Evolutionary conservation across 2,888 invertebrate genomes (phyloP).

Genomic region (Cactoblastis cactorum): DNA sequence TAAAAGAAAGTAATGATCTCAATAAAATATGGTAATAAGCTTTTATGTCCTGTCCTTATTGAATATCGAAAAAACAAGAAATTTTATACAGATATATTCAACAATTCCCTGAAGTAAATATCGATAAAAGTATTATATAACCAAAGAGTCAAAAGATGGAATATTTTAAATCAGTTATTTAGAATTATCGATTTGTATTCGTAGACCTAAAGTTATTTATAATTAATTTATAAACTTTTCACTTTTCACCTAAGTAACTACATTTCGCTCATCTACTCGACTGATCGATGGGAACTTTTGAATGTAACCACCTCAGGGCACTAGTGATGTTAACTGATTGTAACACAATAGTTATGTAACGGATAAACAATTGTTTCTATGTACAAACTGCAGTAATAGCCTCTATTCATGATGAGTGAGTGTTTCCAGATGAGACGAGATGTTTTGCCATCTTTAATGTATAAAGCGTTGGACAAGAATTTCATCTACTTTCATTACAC

Average conservation of each 20-base stretch:
- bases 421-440: neutral
- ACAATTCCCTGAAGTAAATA: too few relatives aligned
- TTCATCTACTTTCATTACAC: neutral
- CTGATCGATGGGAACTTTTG: conserved; percentile 10
- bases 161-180: too few relatives aligned
- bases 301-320: neutral
- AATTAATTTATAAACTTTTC: too few relatives aligned
- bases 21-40: too few relatives aligned
- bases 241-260: neutral
- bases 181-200: too few relatives aligned
- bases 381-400: conserved; percentile 1
- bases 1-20: too few relatives aligned
- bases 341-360: conserved; percentile 12
- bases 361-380: conserved; percentile 7
- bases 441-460: neutral
- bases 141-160: too few relatives aligned
- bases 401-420: neutral
- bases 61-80: too few relatives aligned
- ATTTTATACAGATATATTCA: too few relatives aligned
- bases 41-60: too few relatives aligned
- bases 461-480: neutral
- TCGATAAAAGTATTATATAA: too few relatives aligned
- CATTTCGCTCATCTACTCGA: neutral
- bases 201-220: too few relatives aligned
- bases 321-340: conserved; percentile 1